Conservation (phyloP, 2,797 vertebrate species). For the Myotis findleyi region DNA sequence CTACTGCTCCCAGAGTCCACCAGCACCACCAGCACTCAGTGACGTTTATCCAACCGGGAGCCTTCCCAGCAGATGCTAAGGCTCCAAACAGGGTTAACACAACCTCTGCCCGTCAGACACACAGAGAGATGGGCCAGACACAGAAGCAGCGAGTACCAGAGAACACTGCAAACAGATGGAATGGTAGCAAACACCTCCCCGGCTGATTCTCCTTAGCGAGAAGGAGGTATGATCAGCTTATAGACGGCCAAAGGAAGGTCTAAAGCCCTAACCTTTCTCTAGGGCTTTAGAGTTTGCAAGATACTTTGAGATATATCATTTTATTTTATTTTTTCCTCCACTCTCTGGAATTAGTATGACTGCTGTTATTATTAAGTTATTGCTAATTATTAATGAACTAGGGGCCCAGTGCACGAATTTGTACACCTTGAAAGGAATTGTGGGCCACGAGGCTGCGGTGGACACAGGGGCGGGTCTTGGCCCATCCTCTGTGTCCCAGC, state of each 20-base stretch:
- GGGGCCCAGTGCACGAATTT: too few relatives aligned
- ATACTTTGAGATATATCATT: neutral
- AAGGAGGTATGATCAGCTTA: fast-evolving
- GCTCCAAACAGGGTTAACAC: neutral
- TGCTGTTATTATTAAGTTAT: conserved; percentile 23
- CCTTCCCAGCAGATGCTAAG: neutral
- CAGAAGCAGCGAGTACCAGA: neutral
- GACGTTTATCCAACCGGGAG: neutral
- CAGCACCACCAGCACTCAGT: fast-evolving
- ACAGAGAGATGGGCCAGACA: neutral
- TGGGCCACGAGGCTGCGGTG: too few relatives aligned
- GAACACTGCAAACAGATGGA: neutral
- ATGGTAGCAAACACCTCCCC: fast-evolving
- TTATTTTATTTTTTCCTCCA: neutral
- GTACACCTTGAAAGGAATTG: too few relatives aligned
- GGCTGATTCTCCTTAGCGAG: neutral
- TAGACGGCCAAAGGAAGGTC: neutral
- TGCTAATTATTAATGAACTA: neutral
- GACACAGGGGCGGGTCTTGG: too few relatives aligned
- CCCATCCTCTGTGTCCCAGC: too few relatives aligned
- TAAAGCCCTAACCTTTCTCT: neutral
- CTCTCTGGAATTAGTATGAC: conserved; percentile 29
- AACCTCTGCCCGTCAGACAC: neutral
- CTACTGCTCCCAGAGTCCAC: fast-evolving
- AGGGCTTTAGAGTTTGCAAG: neutral